A percentile compares a stretch with the other conserved stretches of the same genome.
Evolutionary conservation across 2,888 invertebrate species (phyloP).

Genomic region (Hemicrepidius hirtus): DNA sequence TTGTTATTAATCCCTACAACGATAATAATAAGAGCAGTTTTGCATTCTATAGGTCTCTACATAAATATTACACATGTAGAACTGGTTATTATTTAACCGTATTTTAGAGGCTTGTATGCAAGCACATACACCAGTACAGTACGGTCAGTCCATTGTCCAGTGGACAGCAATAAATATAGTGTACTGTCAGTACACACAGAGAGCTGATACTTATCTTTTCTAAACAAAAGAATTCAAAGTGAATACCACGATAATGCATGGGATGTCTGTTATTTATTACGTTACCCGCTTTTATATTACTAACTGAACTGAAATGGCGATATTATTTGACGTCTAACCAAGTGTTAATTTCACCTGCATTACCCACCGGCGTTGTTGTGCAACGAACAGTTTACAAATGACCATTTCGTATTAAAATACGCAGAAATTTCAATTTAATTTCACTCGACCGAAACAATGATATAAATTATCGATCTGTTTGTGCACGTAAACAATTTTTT

Average conservation of each 20-base stretch:
- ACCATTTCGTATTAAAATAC: too few relatives aligned
- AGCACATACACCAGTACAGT: constrained; percentile 47
- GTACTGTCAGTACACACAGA: constrained; percentile 63
- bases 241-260: constrained; percentile 61
- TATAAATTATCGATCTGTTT: constrained; percentile 16
- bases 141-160: constrained; percentile 61
- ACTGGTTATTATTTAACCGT: constrained; percentile 48
- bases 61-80: constrained; percentile 38
- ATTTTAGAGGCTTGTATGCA: constrained; percentile 47
- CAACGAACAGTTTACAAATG: constrained; percentile 19
- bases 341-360: constrained; percentile 45
- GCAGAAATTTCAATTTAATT: constrained; percentile 14
- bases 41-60: constrained; percentile 26
- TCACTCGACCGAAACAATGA: constrained; percentile 16
- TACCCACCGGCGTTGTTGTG: constrained; percentile 19
- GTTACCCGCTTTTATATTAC: constrained; percentile 45
- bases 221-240: constrained; percentile 67
- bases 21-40: constrained; percentile 26
- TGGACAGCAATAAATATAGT: constrained; percentile 64
- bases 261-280: constrained; percentile 55
- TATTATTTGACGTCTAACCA: constrained; percentile 43
- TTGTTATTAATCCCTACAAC: constrained; percentile 15
- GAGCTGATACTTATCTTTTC: constrained; percentile 66
- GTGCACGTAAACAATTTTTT: constrained; percentile 9
- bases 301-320: constrained; percentile 47